A percentile compares a stretch with the other conserved stretches of the same genome.
These are phyloP conservation scores for Anolis sagrei DNA, from an alignment of 2,113 vertebrate genomes.

Conservation along the genomic window DNA sequence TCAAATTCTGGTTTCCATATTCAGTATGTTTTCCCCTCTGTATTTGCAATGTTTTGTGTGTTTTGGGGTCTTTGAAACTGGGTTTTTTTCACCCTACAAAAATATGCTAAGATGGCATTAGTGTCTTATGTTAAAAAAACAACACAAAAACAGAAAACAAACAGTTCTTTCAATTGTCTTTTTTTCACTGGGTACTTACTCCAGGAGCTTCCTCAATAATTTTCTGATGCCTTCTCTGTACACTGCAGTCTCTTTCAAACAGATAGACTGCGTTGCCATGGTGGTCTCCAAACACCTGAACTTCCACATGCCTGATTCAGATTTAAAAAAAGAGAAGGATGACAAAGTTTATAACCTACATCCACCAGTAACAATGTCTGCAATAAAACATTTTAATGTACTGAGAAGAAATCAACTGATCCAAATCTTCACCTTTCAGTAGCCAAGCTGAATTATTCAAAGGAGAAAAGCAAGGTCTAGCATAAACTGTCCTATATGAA, in stretches of 20 bases:
- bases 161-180: not conserved
- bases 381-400: not conserved
- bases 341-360: not conserved
- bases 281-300: conserved; percentile 97
- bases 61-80: not conserved
- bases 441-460: not conserved
- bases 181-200: conserved; percentile 76
- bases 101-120: not conserved
- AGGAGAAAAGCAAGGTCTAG: too few species aligned
- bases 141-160: not conserved
- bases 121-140: not conserved
- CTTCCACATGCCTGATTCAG: conserved; percentile 90
- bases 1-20: not conserved
- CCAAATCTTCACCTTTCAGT: not conserved
- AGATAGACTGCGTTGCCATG: conserved; percentile 93
- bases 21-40: not conserved
- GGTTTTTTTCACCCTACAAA: conserved; percentile 18
- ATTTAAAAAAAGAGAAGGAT: conserved; percentile 19
- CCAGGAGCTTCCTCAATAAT: conserved; percentile 98
- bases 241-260: conserved; percentile 98
- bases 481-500: not conserved
- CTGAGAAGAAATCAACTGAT: not conserved
- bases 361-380: not conserved
- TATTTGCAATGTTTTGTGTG: not conserved
- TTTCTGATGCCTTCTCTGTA: conserved; percentile 97